A percentile compares a stretch with the other conserved stretches of the same genome.
Conservation (phyloP, 2,888 invertebrate genomes). For the Ganaspis brasiliensis region DNA sequence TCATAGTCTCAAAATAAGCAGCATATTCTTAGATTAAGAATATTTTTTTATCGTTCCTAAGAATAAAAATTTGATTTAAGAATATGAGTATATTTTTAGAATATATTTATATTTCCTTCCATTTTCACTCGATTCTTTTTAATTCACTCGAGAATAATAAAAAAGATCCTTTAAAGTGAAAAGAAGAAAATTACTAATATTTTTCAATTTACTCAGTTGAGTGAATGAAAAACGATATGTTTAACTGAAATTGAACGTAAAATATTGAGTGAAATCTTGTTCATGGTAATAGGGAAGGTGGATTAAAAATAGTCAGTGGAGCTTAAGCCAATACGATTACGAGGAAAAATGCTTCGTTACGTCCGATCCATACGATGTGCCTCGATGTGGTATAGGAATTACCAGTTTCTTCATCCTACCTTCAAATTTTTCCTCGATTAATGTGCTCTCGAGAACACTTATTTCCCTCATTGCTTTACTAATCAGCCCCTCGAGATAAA, state of each 20-base stretch:
- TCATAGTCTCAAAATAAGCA: no score
- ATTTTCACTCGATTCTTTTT: no score
- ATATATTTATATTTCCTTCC: no score
- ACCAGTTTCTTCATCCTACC: slow-evolving; percentile 16
- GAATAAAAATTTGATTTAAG: no score
- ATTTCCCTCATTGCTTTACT: background rate
- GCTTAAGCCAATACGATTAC: slow-evolving; percentile 70
- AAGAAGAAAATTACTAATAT: no score
- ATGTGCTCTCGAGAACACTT: slow-evolving; percentile 29
- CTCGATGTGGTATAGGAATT: slow-evolving; percentile 20
- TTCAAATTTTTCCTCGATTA: slow-evolving; percentile 13
- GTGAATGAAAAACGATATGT: background rate
- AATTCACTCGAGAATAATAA: no score
- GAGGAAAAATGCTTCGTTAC: slow-evolving; percentile 74
- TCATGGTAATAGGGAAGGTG: slow-evolving; percentile 61
- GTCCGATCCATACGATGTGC: slow-evolving; percentile 51
- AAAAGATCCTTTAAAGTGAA: no score
- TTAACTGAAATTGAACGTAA: slow-evolving; percentile 51
- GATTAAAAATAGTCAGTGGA: slow-evolving; percentile 70
- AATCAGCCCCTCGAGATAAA: slow-evolving; percentile 2
- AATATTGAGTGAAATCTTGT: slow-evolving; percentile 51
- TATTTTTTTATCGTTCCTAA: no score
- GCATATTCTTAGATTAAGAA: no score
- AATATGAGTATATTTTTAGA: no score
- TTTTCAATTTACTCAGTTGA: background rate